Percentiles rank a stretch among this genome's conserved stretches.
Evolutionary conservation across 2,797 vertebrate genomes (phyloP).

Genomic region (Octomys mimax): DNA sequence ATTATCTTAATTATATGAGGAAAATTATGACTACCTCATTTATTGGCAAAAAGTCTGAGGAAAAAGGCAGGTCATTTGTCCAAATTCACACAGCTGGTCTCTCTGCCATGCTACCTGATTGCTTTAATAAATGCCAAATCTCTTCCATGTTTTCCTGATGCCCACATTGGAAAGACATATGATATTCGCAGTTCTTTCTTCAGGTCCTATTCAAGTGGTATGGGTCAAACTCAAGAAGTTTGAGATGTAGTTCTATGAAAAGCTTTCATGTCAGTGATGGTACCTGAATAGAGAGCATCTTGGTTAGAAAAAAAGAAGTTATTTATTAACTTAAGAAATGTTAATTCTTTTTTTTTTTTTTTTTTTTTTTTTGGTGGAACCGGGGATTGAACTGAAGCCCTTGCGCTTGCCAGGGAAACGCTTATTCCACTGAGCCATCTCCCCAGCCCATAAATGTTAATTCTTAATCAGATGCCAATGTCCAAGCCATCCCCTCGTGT

Average conservation of each 20-base stretch:
- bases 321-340: neutral
- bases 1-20: neutral
- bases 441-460: too few relatives aligned
- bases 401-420: too few relatives aligned
- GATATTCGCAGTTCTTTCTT: neutral
- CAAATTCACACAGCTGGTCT: neutral
- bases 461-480: constrained; percentile 4
- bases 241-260: neutral
- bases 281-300: neutral
- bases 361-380: too few relatives aligned
- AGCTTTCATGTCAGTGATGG: neutral
- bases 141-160: neutral
- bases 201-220: neutral
- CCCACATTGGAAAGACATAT: neutral
- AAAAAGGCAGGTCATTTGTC: neutral
- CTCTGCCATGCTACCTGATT: accelerated
- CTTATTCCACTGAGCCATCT: too few relatives aligned
- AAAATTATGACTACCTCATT: neutral
- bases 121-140: neutral
- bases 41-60: neutral
- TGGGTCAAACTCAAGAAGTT: neutral
- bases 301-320: neutral
- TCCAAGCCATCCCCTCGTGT: neutral
- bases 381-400: too few relatives aligned
- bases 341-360: too few relatives aligned